Evolutionary conservation across 1,140 invertebrate genomes (phyloP).

Genomic region (Limonius californicus): DNA sequence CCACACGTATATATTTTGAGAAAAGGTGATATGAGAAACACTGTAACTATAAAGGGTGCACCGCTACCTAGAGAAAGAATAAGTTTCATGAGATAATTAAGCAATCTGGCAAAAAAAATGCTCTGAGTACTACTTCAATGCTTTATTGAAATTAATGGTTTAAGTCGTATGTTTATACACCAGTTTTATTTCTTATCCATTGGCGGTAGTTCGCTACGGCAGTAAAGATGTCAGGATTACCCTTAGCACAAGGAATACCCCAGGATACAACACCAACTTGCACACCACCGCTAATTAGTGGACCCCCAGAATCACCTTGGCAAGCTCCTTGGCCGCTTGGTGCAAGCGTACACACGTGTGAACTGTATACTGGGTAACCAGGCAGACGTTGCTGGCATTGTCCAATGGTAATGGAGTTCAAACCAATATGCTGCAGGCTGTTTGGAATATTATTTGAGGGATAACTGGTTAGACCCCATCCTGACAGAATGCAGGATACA

Average conservation of each 20-base stretch:
- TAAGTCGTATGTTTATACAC: too few species aligned
- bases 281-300: neutral
- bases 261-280: constrained; percentile 28
- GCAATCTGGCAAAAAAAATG: too few species aligned
- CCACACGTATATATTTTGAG: too few species aligned
- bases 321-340: neutral
- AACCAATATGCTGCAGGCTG: neutral
- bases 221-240: constrained; percentile 62
- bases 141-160: too few species aligned
- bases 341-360: neutral
- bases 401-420: neutral
- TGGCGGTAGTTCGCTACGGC: constrained; percentile 48
- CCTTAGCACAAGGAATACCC: constrained; percentile 53
- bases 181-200: constrained; percentile 42
- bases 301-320: constrained; percentile 24
- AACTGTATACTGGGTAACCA: neutral
- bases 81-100: too few species aligned
- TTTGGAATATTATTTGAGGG: neutral
- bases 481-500: neutral
- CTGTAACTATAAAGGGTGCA: too few species aligned
- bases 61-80: too few species aligned
- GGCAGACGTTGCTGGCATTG: neutral
- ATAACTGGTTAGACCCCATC: neutral
- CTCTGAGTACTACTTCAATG: too few species aligned
- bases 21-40: too few species aligned